A percentile compares a stretch with the other conserved stretches of the same genome.
These are phyloP conservation scores for Numida meleagris DNA, from an alignment of 2,113 vertebrate genomes.

Conservation along the genomic window DNA sequence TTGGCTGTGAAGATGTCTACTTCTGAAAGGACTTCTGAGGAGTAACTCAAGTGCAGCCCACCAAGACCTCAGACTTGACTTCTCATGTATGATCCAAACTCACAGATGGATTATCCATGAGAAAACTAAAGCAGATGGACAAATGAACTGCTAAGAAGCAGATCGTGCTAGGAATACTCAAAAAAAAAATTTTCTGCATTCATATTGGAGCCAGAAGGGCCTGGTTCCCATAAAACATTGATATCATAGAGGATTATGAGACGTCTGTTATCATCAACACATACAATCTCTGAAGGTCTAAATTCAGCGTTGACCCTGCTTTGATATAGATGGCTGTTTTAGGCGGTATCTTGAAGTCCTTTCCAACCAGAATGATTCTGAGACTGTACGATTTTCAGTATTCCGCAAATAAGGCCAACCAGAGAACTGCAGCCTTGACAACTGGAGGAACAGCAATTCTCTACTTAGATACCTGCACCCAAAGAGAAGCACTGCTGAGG, in stretches of 20 bases:
- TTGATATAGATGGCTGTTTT: not conserved
- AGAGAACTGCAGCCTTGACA: not conserved
- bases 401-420: not conserved
- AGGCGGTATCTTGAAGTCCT: not conserved
- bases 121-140: not conserved
- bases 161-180: not conserved
- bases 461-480: not conserved
- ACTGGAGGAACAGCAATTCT: not conserved
- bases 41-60: not conserved
- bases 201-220: not conserved
- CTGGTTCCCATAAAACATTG: not conserved
- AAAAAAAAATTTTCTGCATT: not conserved
- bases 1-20: rapidly evolving
- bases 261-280: not conserved
- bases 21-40: not conserved
- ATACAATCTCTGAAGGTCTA: not conserved
- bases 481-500: not conserved
- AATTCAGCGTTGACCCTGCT: not conserved
- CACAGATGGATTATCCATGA: not conserved
- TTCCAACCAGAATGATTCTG: not conserved
- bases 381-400: not conserved
- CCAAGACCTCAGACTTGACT: not conserved
- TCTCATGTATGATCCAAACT: not conserved
- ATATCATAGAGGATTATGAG: not conserved
- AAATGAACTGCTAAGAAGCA: not conserved